Evolutionary conservation across 2,888 invertebrate species (phyloP), one percentile per base, ranked within the genome.

Genomic region (Folsomia manolachei): DNA sequence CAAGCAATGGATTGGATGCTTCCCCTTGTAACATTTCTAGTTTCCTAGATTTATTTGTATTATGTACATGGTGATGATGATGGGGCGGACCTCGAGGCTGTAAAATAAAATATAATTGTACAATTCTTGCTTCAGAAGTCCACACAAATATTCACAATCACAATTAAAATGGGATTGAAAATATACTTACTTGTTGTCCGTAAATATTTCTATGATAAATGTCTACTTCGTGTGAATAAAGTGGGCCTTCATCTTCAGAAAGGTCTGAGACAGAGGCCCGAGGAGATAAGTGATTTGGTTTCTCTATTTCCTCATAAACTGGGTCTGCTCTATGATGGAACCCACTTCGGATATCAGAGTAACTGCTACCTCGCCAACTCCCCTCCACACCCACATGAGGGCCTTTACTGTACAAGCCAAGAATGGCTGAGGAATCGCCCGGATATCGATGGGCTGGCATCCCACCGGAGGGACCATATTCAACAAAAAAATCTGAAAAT

Each of bases 261-360:
- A 81, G 79, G 71, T 80, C 81, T 70, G 79, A 79, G 27, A 79
- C 75, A 70, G 81, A 81, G 63, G 79, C 79, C 65, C 81, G 78
- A 70, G 79, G 75, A 51, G 81, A 81, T 71, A 79, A 73, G 61
- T 78, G 76, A 75, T 78, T 75, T 63, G 81, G 79, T 75, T 79
- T 79, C 52, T 81, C 81, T 70, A 81, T 81, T 70, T 81, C 81
- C 71, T 80, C 81, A 67, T 81, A 81, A 9, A 81, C 79, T 19
- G 81, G 81, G 64, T 80, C 80, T 39, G 74, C 71, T 26, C 78
- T 69, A 63, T 71, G 73, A 63, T 71, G 73, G 56, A 70, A 75
- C 67, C 75, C 77, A 65, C 78, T 79, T 39, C 78, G 61, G 23
- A 80, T 77, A 73, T 79, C 79, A 9, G 79, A 80, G 68, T 81